Conservation (phyloP, 2,797 vertebrate species). For the Tympanoctomys barrerae region DNA sequence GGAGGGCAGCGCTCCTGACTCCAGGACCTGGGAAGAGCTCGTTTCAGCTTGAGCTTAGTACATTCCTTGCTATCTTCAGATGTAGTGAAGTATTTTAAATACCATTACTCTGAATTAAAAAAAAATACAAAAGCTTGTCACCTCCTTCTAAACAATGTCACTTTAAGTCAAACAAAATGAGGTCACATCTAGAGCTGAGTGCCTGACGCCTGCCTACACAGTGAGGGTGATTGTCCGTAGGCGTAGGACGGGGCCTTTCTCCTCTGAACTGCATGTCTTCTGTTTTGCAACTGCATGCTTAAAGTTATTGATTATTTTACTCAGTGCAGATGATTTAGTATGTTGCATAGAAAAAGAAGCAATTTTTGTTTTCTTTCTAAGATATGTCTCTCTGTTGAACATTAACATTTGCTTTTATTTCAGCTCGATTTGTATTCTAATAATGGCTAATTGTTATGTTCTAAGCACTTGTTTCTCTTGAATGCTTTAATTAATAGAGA, state of each 20-base stretch:
- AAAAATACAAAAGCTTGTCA: slow-evolving; percentile 82
- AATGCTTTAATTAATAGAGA: slow-evolving; percentile 88
- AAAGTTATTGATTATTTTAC: slow-evolving; percentile 84
- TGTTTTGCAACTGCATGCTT: slow-evolving; percentile 88
- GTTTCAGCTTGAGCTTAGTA: slow-evolving; percentile 82
- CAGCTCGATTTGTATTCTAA: slow-evolving; percentile 89
- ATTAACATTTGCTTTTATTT: slow-evolving; percentile 91
- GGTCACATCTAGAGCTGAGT: slow-evolving; percentile 74
- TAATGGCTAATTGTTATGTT: slow-evolving; percentile 90
- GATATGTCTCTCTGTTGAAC: slow-evolving; percentile 86
- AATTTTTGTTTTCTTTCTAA: slow-evolving; percentile 87
- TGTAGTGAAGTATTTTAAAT: slow-evolving; percentile 79
- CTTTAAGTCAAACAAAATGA: slow-evolving; percentile 81
- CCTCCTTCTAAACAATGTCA: slow-evolving; percentile 78
- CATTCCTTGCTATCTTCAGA: slow-evolving; percentile 82
- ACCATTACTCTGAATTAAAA: slow-evolving; percentile 76
- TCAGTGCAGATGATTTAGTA: slow-evolving; percentile 79
- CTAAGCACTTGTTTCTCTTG: slow-evolving; percentile 87
- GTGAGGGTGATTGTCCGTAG: slow-evolving; percentile 75
- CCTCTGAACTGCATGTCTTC: slow-evolving; percentile 88
- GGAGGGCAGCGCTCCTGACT: slow-evolving; percentile 76
- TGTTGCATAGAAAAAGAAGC: slow-evolving; percentile 80
- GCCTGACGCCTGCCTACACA: slow-evolving; percentile 72
- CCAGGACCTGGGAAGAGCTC: slow-evolving; percentile 84
- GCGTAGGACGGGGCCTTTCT: slow-evolving; percentile 80